Evolutionary conservation across 2,797 vertebrate genomes (phyloP).

Genomic region (Macropus fuliginosus): DNA sequence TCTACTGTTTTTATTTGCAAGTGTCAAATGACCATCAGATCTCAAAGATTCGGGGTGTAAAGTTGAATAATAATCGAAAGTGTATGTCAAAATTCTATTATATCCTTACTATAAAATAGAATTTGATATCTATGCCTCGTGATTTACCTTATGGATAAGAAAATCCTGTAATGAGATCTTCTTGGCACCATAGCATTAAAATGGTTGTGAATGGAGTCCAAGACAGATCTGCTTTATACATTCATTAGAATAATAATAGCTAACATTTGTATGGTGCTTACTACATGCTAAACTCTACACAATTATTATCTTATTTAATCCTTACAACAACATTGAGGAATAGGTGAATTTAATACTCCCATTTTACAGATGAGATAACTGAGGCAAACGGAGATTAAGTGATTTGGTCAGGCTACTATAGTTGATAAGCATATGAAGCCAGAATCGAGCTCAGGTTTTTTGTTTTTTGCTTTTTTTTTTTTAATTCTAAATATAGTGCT

Average conservation of each 20-base stretch:
- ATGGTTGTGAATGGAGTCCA: not conserved
- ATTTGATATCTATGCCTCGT: not conserved
- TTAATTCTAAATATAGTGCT: not conserved
- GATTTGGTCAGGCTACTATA: not conserved
- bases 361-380: not conserved
- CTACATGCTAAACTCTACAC: not conserved
- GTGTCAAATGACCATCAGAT: not conserved
- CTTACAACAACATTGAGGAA: not conserved
- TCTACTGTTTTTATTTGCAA: not conserved
- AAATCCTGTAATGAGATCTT: not conserved
- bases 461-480: not conserved
- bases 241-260: not conserved
- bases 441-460: not conserved
- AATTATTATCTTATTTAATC: not conserved
- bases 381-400: not conserved
- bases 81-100: not conserved
- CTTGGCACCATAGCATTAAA: not conserved
- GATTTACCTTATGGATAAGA: not conserved
- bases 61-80: not conserved
- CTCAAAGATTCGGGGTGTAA: not conserved
- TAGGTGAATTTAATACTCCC: not conserved
- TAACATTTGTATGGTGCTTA: not conserved
- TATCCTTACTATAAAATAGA: not conserved
- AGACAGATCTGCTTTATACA: not conserved
- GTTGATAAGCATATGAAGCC: not conserved